Evolutionary conservation across 2,113 vertebrate species (phyloP), one percentile per base, ranked within the genome.

Genomic region (Australoheros scitulus): DNA sequence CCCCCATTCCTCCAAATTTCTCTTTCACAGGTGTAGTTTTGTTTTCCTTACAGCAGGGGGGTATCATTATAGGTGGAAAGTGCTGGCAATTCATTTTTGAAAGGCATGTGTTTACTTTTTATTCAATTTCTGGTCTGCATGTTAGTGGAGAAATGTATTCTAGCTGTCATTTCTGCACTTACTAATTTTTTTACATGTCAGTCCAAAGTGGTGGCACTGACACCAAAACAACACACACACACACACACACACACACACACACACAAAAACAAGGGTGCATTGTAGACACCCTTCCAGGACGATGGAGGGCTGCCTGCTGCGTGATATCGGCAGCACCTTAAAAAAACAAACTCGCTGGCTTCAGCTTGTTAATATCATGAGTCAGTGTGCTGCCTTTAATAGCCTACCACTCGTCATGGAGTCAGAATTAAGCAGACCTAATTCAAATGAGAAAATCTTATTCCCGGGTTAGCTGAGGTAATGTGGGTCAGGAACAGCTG

Each of bases 401-500:
- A 84, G 22, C 29, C 43, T 20, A 26, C 65, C 63, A 38, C 65
- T 79, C 20, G 1, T 24, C 2, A 6, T n/a, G 18, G 18, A 87
- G 61, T 76, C 55, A 79, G 72, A 84, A 76, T 80, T 74, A 41
- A 59, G 63, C 3, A 85, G 81, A 74, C 41, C 77, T 74, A 80
- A 87, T 88, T 89, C 57, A 52, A 77, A 79, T 65, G 80, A 80
- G 79, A 82, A 84, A 88, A 87, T 84, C 58, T 43, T 87, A 74
- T 85, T 91, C 63, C 64, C 34, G 55, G 81, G 88, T 61, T 61
- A 85, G 57, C 36, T 68, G 77, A 84, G 76, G 78, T 88, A 79
- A 89, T 89, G 74, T 89, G 87, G 82, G 65, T 88, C 87, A 87
- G 84, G 63, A 88, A 80, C 87, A 87, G 81, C 77, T 88, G 87